Conservation (phyloP, 2,797 vertebrate genomes). For the Emys orbicularis region DNA sequence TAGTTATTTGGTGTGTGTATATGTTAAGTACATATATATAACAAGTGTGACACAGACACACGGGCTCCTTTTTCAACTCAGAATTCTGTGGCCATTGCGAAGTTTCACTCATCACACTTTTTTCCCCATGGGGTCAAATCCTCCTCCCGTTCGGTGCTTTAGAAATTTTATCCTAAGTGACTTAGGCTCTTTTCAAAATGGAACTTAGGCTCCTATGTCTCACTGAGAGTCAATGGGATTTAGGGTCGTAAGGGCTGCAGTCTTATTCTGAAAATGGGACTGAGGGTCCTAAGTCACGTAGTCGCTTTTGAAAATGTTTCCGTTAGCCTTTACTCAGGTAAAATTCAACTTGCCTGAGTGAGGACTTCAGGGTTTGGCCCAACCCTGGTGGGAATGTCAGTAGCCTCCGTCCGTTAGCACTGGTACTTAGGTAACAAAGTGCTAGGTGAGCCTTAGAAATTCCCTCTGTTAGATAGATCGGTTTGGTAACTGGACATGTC, state of each 20-base stretch:
- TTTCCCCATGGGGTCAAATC: no score
- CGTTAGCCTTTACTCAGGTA: neutral
- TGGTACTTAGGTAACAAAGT: neutral
- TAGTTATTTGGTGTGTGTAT: no score
- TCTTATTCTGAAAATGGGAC: neutral
- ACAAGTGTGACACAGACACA: no score
- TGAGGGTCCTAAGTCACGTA: neutral
- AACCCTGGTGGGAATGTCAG: neutral
- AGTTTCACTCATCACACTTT: no score
- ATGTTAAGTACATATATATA: no score
- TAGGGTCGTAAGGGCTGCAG: neutral
- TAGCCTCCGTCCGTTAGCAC: neutral
- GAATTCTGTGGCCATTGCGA: no score
- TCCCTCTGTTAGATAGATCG: neutral
- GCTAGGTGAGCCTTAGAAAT: neutral
- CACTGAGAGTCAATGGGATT: neutral
- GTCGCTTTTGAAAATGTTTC: neutral
- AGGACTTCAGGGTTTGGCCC: neutral
- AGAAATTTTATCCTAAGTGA: no score
- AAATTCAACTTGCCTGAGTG: neutral
- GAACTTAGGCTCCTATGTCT: no score
- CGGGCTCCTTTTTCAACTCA: no score
- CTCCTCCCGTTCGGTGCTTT: no score
- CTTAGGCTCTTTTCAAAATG: no score
- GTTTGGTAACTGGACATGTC: neutral